Evolutionary conservation across 2,888 invertebrate species (phyloP), one percentile per base, ranked within the genome.

Genomic region (Gasteruption jaculator): DNA sequence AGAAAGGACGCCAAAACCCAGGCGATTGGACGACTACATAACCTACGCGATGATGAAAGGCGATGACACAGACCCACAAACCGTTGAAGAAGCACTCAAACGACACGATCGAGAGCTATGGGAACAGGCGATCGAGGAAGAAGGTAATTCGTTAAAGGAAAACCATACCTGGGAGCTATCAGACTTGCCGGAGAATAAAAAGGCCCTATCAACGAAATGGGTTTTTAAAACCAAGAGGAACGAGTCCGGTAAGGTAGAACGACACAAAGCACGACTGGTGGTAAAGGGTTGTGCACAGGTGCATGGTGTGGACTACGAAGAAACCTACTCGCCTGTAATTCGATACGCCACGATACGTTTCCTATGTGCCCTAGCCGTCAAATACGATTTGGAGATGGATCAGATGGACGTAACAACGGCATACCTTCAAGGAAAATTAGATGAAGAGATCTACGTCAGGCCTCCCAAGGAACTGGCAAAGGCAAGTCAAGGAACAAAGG

Each of bases 401-500:
- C 24, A 24, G 7, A 11, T 29, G 7, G 7, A 8, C 8, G 8
- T 8, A n/a, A 43, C 40, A 4, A 56, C 60, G 6, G 61, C 59
- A 3, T 61, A 55, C 33, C 42, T 63, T 7, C 51, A 60, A 38
- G 54, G 57, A 5, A 48, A 53, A 5, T 40, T 62, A 14, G 36
- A 45, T 24, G 57, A 62, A 45, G 51, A 54, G 25, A 48, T 60
- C 7, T 61, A 53, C 20, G 52, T 45, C 10, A 25, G 19, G 18
- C 8, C 8, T 14, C 39, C 43, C 5, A 25, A 34, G n/a, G 43
- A 39, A 29, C 27, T 34, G 25, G 16, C 14, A 6, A 20, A 19
- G 8, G 16, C 4, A n/a, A 20, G 24, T n/a, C 2, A 24, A 7
- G 21, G 27, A 37, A 12, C 20, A 12, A 41, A 41, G 15, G 36